Conservation (phyloP, 1,140 invertebrate genomes). For the Brachionus sp. region DNA sequence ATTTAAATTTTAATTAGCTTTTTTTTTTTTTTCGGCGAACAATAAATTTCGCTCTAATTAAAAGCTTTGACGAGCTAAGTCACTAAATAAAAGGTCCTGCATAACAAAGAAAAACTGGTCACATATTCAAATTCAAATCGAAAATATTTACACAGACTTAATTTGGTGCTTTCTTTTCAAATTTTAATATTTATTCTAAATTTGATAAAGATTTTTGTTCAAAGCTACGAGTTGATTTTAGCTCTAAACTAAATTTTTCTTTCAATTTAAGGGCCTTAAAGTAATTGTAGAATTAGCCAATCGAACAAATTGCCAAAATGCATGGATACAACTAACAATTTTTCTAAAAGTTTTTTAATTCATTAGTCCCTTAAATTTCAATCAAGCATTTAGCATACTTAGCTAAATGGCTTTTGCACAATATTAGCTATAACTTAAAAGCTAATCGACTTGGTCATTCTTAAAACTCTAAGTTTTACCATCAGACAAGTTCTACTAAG, state of each 20-base stretch:
- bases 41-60: slow-evolving; percentile 8
- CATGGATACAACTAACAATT: neutral
- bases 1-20: neutral
- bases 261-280: neutral
- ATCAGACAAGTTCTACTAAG: too few species aligned
- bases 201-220: neutral
- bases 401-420: neutral
- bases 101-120: slow-evolving; percentile 20
- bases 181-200: slow-evolving; percentile 38
- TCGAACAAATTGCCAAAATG: slow-evolving; percentile 9
- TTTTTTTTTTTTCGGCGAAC: neutral
- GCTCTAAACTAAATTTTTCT: slow-evolving; percentile 14
- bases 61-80: neutral
- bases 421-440: too few species aligned
- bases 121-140: neutral
- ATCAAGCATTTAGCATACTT: neutral
- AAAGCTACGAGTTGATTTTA: neutral
- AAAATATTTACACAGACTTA: slow-evolving; percentile 36
- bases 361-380: neutral
- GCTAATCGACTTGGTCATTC: too few species aligned
- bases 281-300: neutral
- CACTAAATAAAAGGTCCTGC: neutral
- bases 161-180: neutral
- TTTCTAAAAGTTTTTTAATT: neutral
- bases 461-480: too few species aligned